A percentile compares a stretch with the other conserved stretches of the same genome.
phyloP scores from a whole-genome alignment of 2,888 invertebrate genomes.

The Hecatera dysodea region DNA sequence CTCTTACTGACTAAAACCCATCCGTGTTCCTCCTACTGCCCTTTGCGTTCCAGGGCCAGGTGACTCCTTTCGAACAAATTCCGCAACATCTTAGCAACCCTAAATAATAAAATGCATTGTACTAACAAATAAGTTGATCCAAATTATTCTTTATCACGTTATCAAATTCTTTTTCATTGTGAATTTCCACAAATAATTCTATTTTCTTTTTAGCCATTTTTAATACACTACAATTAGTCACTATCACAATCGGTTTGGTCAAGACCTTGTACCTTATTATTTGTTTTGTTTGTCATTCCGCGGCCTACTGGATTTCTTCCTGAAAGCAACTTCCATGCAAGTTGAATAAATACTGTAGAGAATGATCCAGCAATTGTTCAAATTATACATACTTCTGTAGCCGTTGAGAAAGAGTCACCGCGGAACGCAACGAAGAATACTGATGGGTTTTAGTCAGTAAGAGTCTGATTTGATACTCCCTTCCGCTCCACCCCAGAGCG shows the following conservation, averaged over 20 bases:
- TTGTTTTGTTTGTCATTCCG: background rate
- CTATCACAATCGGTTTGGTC: conserved; percentile 59
- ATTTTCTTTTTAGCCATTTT: conserved; percentile 78
- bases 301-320: conserved; percentile 38
- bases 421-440: too few relatives aligned
- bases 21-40: too few relatives aligned
- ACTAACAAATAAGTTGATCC: conserved; percentile 83
- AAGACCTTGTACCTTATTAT: conserved; percentile 32
- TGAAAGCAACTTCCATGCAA: background rate
- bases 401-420: too few relatives aligned
- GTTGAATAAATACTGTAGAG: background rate
- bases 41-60: too few relatives aligned
- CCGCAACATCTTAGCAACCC: background rate
- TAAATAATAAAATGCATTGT: background rate
- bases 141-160: conserved; percentile 70
- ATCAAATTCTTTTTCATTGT: conserved; percentile 81
- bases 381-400: too few relatives aligned
- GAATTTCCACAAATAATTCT: conserved; percentile 80
- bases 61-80: too few relatives aligned
- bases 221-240: background rate
- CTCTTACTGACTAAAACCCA: too few relatives aligned
- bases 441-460: too few relatives aligned
- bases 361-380: too few relatives aligned
- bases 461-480: too few relatives aligned
- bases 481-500: too few relatives aligned